Percentiles rank a stretch among this genome's conserved stretches.
These are phyloP conservation scores for Bubalus kerabau DNA, from an alignment of 2,113 vertebrate genomes.

Conservation along the genomic window DNA sequence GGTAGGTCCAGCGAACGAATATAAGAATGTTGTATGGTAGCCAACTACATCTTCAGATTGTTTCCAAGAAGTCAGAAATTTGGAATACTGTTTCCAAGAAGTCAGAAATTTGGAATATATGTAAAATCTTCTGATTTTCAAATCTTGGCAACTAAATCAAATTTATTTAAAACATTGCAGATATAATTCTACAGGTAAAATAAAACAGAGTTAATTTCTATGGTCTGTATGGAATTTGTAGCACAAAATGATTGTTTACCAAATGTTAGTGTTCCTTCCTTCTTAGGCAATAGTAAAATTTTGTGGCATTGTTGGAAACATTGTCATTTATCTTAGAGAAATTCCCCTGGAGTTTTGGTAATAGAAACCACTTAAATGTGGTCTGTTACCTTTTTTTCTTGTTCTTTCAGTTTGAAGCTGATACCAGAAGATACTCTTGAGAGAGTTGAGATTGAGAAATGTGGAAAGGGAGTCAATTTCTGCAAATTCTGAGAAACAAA, in stretches of 20 bases:
- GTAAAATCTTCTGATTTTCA: background rate
- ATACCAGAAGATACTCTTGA: background rate
- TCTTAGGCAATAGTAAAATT: background rate
- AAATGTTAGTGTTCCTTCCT: background rate
- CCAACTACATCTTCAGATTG: background rate
- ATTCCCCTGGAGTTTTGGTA: background rate
- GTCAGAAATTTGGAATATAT: background rate
- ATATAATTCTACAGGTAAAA: background rate
- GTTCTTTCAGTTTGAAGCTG: background rate
- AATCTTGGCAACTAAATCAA: background rate
- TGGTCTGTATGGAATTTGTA: background rate
- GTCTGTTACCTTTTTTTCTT: background rate
- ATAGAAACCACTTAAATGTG: background rate
- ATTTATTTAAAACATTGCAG: background rate
- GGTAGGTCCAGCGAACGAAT: background rate
- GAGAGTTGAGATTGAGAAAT: background rate
- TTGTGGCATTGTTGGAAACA: background rate
- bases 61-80: background rate
- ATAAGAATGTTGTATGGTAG: background rate
- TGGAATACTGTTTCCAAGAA: background rate
- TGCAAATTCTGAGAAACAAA: conserved; percentile 50
- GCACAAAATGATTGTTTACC: background rate
- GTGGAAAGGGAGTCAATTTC: background rate
- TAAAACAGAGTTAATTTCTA: background rate
- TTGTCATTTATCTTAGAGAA: background rate